Evolutionary conservation across 92 coral and sea anemone genomes (phyloP), one percentile per base, ranked within the genome.

Genomic region (Phymanthus crucifer): DNA sequence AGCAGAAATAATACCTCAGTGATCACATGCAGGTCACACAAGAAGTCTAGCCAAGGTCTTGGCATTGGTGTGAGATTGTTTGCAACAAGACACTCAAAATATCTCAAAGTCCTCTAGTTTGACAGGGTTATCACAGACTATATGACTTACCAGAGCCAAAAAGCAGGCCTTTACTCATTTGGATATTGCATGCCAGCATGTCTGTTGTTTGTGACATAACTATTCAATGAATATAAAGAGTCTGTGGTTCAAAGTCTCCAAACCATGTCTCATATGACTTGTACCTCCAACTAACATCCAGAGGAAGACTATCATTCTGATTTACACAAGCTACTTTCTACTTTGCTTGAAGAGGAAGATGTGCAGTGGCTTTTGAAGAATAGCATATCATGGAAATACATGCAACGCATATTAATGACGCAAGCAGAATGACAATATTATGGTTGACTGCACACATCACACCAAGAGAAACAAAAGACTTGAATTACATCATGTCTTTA

Each of bases 131-230:
- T 40, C 1, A 18, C 26, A 8, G n/a, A 33, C 29, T 8, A 32
- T n/a, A 50, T 50, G 16, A 73, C 86, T 65, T 74, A 82, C 86
- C 86, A 38, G 71, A 10, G 32, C 57, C 29, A 65, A 73, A 40
- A 2, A 72, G 72, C 45, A 82, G 35, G 32, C 40, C 54, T 34
- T 80, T 48, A 50, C 40, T 74, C 29, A 72, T 58, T 43, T 61
- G 33, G 32, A 71, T 50, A 82, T 82, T 82, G 86, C 86, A 82
- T 82, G 86, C 86, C 32, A 74, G 80, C 86, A 82, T 82, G 70
- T 73, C 80, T 82, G 57, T 34, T 37, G 66, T 67, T 66, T 82
- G 80, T 32, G 79, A 32, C 84, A 70, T 73, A 36, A 82, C 29
- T 73, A 71, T 80, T 71, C 65, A 29, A 58, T 9, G 24, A 75